Conservation (phyloP, 2,888 invertebrate genomes). For the Limnephilus rhombicus region DNA sequence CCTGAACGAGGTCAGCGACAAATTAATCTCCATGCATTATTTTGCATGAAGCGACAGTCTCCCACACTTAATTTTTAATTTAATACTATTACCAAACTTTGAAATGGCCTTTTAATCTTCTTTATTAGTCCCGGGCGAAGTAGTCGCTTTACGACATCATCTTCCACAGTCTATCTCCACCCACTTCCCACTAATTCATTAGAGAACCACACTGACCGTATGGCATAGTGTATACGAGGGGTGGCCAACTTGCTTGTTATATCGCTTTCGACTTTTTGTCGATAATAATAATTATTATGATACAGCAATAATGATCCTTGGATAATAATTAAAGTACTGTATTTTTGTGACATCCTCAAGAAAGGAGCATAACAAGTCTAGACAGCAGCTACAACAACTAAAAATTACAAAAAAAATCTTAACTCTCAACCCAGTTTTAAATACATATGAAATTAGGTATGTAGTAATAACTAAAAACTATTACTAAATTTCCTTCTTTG, state of each 20-base stretch:
- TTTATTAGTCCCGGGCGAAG: constrained; percentile 20
- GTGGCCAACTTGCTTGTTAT: not conserved
- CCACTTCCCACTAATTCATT: constrained; percentile 24
- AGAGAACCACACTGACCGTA: not conserved
- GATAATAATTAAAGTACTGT: too few relatives aligned
- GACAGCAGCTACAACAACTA: too few relatives aligned
- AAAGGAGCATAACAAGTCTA: too few relatives aligned
- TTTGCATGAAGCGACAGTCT: not conserved
- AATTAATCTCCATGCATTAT: not conserved
- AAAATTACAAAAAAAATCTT: too few relatives aligned
- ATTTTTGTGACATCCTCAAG: too few relatives aligned
- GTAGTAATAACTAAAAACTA: too few relatives aligned
- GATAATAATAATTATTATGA: too few relatives aligned
- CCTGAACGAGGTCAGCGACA: not conserved
- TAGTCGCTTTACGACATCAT: constrained; percentile 28
- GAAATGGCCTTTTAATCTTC: constrained; percentile 1
- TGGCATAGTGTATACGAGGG: not conserved
- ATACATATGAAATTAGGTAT: too few relatives aligned
- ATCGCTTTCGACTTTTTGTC: too few relatives aligned
- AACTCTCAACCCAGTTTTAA: too few relatives aligned
- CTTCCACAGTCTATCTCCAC: not conserved
- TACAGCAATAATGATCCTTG: too few relatives aligned
- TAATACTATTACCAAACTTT: not conserved
- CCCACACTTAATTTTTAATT: not conserved
- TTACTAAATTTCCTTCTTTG: too few relatives aligned